Evolutionary conservation across 2,113 vertebrate genomes (phyloP), one percentile per base, ranked within the genome.

Genomic region (Poecile atricapillus): DNA sequence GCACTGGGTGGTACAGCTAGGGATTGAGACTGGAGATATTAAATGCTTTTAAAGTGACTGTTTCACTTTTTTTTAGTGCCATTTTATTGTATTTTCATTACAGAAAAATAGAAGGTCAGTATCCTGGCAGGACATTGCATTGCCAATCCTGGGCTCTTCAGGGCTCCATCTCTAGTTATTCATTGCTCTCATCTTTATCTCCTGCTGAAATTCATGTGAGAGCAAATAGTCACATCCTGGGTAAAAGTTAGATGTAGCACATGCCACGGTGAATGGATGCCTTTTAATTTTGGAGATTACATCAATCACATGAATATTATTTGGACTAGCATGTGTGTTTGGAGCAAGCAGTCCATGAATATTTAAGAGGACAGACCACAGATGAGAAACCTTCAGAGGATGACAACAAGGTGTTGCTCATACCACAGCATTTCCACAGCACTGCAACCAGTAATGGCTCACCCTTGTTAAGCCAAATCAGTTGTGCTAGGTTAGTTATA

Each of bases 271-370:
- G 78, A 93, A 90, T 39, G 44, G 41, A 87, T 91, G 87, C 84
- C 81, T 96, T 95, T 96, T 97, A 95, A 95, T 93, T 96, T 90
- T 60, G 90, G 81, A 92, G 87, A 93, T 94, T 83, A 37, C 75
- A 90, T 93, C 85, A 95, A 77, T 93, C 90, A 83, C 17, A 52
- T 74, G 75, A 88, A 88, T 63, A 24, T 77, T 91, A 88, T 80
- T 96, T 93, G 79, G 82, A 78, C 30, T 92, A 93, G 75, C 82
- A 71, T 13, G 31, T 5, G 2, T 77, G 55, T 94, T 90, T 58
- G 79, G 79, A 95, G 76, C 68, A 94, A 94, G 58, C 23, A 83
- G 76, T 33, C 78, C 58, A 67, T 91, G 87, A 93, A 93, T 91
- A 84, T 91, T 94, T 93, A 90, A 85, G 88, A 80, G 78, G 60